phyloP scores from a whole-genome alignment of 2,888 invertebrate species.

The Dromius quadrimaculatus region DNA sequence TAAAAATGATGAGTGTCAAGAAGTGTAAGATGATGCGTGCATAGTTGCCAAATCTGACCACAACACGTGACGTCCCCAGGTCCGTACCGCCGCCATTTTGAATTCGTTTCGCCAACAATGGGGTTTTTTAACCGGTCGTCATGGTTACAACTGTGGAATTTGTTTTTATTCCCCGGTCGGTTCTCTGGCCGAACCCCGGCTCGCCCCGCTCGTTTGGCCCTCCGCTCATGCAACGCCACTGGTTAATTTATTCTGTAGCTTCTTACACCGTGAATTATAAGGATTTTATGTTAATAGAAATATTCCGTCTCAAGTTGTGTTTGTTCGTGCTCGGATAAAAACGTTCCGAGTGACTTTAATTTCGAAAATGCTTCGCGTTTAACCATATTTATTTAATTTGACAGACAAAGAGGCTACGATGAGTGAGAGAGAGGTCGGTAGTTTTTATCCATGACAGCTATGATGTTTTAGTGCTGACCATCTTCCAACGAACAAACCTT shows the following conservation, averaged over 20 bases:
- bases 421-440: neutral
- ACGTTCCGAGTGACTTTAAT: conserved; percentile 44
- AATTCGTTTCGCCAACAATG: conserved; percentile 65
- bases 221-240: conserved; percentile 37
- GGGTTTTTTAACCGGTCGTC: conserved; percentile 55
- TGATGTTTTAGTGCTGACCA: conserved; percentile 36
- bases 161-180: conserved; percentile 45
- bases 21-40: conserved; percentile 13
- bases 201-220: conserved; percentile 13
- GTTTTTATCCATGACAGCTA: conserved; percentile 43
- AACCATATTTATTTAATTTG: conserved; percentile 52
- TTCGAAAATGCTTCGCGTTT: conserved; percentile 45
- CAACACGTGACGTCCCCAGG: conserved; percentile 24
- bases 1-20: conserved; percentile 32
- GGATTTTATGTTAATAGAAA: conserved; percentile 49
- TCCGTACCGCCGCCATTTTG: conserved; percentile 61
- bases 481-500: conserved; percentile 5
- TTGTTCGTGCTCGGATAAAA: conserved; percentile 36
- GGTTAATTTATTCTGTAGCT: conserved; percentile 49
- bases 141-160: conserved; percentile 52
- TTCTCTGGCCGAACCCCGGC: conserved; percentile 13
- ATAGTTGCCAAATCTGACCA: conserved; percentile 40
- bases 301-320: conserved; percentile 34
- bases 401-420: conserved; percentile 31
- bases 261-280: conserved; percentile 52